phyloP scores from a whole-genome alignment of 2,797 vertebrate species.

The Tenualosa ilisha region DNA sequence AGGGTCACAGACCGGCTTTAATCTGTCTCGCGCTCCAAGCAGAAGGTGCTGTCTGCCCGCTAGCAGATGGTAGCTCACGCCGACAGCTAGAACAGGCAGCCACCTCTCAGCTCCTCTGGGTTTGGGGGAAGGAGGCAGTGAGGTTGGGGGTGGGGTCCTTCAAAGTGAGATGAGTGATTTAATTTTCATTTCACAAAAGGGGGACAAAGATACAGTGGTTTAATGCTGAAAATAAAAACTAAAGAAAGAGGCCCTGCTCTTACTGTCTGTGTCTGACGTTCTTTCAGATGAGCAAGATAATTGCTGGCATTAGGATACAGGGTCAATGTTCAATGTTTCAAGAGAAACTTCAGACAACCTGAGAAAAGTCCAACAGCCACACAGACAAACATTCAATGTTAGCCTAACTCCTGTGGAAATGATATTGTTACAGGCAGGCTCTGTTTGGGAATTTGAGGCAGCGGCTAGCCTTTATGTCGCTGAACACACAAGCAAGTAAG shows the following conservation, averaged over 20 bases:
- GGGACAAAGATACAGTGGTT: not conserved
- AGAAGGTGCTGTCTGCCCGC: slow-evolving; percentile 30
- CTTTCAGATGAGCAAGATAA: not conserved
- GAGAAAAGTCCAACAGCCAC: not conserved
- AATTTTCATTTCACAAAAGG: not conserved
- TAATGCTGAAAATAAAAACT: not conserved
- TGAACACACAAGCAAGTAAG: not conserved
- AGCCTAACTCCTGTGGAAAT: not conserved
- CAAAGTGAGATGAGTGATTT: not conserved
- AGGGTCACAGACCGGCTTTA: slow-evolving; percentile 28
- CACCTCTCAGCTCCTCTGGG: not conserved
- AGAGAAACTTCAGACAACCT: not conserved
- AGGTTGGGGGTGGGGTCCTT: not conserved
- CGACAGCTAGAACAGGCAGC: slow-evolving; percentile 32
- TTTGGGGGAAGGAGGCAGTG: not conserved
- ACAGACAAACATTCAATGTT: not conserved
- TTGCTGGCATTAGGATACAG: not conserved
- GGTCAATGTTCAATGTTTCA: not conserved
- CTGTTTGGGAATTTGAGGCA: too few species aligned
- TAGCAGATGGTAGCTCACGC: slow-evolving; percentile 37
- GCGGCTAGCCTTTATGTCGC: not conserved
- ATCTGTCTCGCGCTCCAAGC: slow-evolving; percentile 35
- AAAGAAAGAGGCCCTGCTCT: not conserved
- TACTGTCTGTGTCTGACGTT: not conserved
- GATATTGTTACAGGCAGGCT: too few species aligned